Evolutionary conservation across 2,797 vertebrate genomes (phyloP).

Genomic region (Sternarchorhynchus goeldii): DNA sequence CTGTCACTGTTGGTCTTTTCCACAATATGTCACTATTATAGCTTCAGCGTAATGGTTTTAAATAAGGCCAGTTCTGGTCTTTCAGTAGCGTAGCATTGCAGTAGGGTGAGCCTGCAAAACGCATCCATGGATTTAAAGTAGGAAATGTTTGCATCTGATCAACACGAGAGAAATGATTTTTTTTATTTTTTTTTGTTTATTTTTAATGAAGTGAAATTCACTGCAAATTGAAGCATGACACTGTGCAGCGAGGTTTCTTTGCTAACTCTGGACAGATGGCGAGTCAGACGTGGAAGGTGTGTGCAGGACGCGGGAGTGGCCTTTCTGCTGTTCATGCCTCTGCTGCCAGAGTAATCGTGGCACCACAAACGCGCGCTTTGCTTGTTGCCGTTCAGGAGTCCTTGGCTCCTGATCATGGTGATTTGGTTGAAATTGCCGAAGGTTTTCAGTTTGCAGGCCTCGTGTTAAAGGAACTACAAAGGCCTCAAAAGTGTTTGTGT

Average conservation of each 20-base stretch:
- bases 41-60: neutral
- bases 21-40: neutral
- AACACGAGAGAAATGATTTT: too few species aligned
- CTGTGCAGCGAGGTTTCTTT: neutral
- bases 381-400: constrained; percentile 11
- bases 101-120: neutral
- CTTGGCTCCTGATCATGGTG: constrained; percentile 4
- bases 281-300: neutral
- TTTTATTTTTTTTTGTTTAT: neutral
- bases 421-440: constrained; percentile 7
- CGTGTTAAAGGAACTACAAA: neutral
- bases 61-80: neutral
- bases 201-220: neutral
- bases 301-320: constrained; percentile 1
- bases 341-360: neutral
- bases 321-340: constrained; percentile 10
- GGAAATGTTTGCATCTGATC: neutral
- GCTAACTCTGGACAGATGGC: neutral
- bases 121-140: neutral
- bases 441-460: constrained; percentile 1
- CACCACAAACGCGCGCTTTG: neutral
- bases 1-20: neutral
- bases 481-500: constrained; percentile 8
- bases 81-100: neutral
- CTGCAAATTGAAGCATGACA: neutral